phyloP scores from a whole-genome alignment of 2,113 vertebrate species.

The Mandrillus leucophaeus region DNA sequence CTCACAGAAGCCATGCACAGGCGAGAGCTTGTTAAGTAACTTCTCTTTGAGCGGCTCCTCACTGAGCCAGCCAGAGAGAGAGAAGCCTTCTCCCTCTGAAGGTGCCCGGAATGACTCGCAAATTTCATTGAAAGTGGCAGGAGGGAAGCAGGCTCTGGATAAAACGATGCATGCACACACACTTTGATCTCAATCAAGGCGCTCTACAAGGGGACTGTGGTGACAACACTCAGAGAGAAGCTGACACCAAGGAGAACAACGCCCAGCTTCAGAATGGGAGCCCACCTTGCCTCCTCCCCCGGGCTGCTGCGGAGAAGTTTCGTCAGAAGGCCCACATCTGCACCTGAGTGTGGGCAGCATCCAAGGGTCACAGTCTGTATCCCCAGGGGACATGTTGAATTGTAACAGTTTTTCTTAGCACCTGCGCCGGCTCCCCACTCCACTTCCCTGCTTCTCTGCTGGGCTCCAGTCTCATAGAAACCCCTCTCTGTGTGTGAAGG shows the following conservation, averaged over 20 bases:
- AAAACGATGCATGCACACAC: not conserved
- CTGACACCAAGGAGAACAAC: not conserved
- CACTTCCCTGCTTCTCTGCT: not conserved
- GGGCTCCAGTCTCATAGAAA: not conserved
- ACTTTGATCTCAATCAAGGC: slow-evolving; percentile 69
- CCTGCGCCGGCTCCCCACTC: fast-evolving
- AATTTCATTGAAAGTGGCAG: slow-evolving; percentile 27
- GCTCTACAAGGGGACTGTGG: slow-evolving; percentile 38
- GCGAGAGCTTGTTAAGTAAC: not conserved
- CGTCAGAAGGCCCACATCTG: not conserved
- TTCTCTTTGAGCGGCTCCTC: slow-evolving; percentile 26
- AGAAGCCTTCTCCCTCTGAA: slow-evolving; percentile 19
- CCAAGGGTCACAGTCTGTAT: not conserved
- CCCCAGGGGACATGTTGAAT: not conserved
- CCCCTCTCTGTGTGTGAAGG: not conserved
- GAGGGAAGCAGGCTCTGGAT: slow-evolving; percentile 44
- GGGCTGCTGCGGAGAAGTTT: not conserved
- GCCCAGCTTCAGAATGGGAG: not conserved
- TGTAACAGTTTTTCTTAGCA: not conserved
- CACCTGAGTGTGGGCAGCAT: not conserved
- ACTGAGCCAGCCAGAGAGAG: not conserved
- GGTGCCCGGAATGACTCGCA: not conserved
- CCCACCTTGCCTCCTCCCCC: not conserved
- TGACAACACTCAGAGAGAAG: slow-evolving; percentile 50
- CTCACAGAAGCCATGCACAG: not conserved